Percentiles rank a stretch among this genome's conserved stretches.
Evolutionary conservation across 1,140 invertebrate genomes (phyloP).

Genomic region (Brachionus calyciflorus): DNA sequence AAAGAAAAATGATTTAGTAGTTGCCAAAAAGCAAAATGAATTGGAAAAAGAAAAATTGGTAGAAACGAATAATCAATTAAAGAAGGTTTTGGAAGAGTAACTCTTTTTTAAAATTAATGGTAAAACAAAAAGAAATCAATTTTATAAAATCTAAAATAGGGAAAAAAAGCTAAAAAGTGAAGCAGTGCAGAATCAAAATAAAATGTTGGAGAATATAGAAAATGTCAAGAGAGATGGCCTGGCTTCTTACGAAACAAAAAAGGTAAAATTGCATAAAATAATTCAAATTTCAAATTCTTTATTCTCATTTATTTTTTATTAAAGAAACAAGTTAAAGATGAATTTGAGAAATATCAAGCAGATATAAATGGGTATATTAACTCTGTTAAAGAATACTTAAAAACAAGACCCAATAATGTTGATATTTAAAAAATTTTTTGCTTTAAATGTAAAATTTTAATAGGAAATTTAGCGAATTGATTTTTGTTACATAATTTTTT

Average conservation of each 20-base stretch:
- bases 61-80: not conserved
- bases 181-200: not conserved
- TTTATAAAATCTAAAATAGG: too few species aligned
- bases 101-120: not conserved
- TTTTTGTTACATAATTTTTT: too few species aligned
- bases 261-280: not conserved
- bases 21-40: not conserved
- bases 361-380: not conserved
- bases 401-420: not conserved
- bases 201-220: slow-evolving; percentile 17
- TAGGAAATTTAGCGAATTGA: too few species aligned
- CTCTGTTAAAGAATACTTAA: not conserved
- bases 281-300: not conserved
- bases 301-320: not conserved
- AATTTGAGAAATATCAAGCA: not conserved
- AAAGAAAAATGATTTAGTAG: not conserved
- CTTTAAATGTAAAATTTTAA: too few species aligned
- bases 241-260: not conserved
- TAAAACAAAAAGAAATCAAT: not conserved
- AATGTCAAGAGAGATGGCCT: not conserved
- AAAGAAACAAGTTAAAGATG: not conserved
- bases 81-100: slow-evolving; percentile 3
- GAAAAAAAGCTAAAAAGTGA: not conserved
- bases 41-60: not conserved
- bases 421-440: too few species aligned